Percentiles rank a stretch among this genome's conserved stretches.
Evolutionary conservation across 2,888 invertebrate genomes (phyloP).

Genomic region (Eupithecia vulgata): DNA sequence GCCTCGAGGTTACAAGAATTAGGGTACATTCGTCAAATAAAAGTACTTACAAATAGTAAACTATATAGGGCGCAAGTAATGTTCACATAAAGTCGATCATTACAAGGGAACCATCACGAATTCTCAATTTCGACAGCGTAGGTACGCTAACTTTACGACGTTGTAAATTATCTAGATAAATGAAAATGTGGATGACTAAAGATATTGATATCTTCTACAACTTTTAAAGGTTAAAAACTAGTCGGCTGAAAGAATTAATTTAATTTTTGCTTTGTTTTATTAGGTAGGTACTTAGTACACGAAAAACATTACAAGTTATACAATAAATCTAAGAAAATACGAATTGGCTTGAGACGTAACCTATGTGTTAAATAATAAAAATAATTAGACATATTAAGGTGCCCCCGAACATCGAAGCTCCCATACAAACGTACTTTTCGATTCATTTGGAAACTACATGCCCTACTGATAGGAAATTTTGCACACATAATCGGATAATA

Average conservation of each 20-base stretch:
- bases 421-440: no score
- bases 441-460: no score
- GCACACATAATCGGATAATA: no score
- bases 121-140: slow-evolving; percentile 54
- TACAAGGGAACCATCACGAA: slow-evolving; percentile 55
- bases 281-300: no score
- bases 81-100: slow-evolving; percentile 53
- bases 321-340: no score
- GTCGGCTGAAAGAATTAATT: neutral
- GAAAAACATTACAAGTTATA: no score
- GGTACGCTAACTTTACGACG: slow-evolving; percentile 51
- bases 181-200: neutral
- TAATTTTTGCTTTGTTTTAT: no score
- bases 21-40: neutral
- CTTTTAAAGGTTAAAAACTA: neutral
- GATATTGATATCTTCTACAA: neutral
- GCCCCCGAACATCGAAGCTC: no score
- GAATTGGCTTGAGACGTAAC: no score
- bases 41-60: slow-evolving; percentile 44
- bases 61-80: slow-evolving; percentile 56
- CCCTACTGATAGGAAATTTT: no score
- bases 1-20: neutral
- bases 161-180: slow-evolving; percentile 37
- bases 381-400: no score
- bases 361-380: no score